Percentiles rank a stretch among this genome's conserved stretches.
Evolutionary conservation across 2,888 invertebrate genomes (phyloP).

Genomic region (Synergus umbraculus): DNA sequence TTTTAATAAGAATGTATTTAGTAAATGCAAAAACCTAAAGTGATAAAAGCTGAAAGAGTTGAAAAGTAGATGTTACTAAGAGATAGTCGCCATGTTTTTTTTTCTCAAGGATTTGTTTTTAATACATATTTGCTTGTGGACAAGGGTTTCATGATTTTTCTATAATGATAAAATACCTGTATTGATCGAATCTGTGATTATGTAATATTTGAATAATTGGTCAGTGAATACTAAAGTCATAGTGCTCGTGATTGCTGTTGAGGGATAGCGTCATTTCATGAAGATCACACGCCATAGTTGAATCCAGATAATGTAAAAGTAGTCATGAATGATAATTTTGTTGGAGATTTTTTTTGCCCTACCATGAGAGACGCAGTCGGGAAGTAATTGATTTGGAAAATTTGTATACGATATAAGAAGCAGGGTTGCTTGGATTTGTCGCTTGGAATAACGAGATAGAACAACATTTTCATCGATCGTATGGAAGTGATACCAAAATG

Average conservation of each 20-base stretch:
- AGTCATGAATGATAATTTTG: neutral
- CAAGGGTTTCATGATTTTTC: neutral
- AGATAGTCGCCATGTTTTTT: slow-evolving; percentile 14
- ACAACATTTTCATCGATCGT: slow-evolving; percentile 20
- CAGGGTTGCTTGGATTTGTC: neutral
- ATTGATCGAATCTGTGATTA: slow-evolving; percentile 14
- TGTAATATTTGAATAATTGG: slow-evolving; percentile 33
- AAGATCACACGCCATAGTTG: slow-evolving; percentile 8
- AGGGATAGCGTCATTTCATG: slow-evolving; percentile 33
- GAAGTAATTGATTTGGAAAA: slow-evolving; percentile 3
- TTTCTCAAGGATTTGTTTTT: neutral
- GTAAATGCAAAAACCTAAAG: neutral
- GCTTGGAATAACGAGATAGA: neutral
- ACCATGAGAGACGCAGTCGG: neutral
- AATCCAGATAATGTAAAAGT: neutral
- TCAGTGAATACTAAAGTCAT: slow-evolving; percentile 13
- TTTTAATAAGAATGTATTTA: neutral
- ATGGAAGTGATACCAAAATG: slow-evolving; percentile 16
- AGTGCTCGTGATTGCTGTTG: neutral
- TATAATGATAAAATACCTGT: neutral
- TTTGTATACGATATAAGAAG: neutral
- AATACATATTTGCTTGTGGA: neutral
- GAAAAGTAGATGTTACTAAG: neutral
- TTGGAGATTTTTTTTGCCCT: neutral
- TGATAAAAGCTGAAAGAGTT: neutral